Percentiles rank a stretch among this genome's conserved stretches.
Conservation (phyloP, 2,113 vertebrate species). For the Eubucco bourcierii region DNA sequence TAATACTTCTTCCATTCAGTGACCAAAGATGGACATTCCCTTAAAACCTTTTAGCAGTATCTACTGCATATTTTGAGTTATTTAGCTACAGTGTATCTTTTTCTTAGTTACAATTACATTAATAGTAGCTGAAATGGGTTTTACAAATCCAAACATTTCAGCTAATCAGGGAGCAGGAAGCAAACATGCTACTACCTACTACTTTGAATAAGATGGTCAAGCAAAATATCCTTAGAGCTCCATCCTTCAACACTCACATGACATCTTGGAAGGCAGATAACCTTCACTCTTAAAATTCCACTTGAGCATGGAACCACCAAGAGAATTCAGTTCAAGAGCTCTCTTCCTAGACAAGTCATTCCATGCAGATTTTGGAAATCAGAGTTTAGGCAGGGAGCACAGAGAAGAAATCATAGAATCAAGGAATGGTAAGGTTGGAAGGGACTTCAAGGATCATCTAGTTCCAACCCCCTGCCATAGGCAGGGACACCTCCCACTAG, state of each 20-base stretch:
- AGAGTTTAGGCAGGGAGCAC: neutral
- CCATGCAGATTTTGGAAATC: neutral
- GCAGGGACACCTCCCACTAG: too few relatives aligned
- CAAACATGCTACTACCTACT: neutral
- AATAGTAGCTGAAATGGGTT: conserved; percentile 30
- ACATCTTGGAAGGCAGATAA: neutral
- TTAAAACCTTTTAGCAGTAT: conserved; percentile 78
- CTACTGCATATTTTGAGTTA: conserved; percentile 69
- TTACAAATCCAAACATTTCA: conserved; percentile 31
- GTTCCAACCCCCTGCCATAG: too few relatives aligned
- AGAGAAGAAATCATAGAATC: neutral
- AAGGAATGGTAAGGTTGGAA: too few relatives aligned
- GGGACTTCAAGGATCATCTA: too few relatives aligned
- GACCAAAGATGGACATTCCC: conserved; percentile 87
- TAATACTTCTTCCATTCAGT: conserved; percentile 88
- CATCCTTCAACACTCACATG: neutral
- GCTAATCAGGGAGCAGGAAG: conserved; percentile 18
- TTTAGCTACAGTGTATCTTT: conserved; percentile 77
- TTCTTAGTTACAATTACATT: conserved; percentile 65
- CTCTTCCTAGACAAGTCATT: neutral
- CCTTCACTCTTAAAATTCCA: neutral
- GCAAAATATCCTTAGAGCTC: neutral
- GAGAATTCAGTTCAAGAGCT: neutral
- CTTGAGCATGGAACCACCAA: rapidly evolving
- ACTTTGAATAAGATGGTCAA: neutral